phyloP scores from a whole-genome alignment of 2,797 vertebrate species.

The Sarcoramphus papa region DNA sequence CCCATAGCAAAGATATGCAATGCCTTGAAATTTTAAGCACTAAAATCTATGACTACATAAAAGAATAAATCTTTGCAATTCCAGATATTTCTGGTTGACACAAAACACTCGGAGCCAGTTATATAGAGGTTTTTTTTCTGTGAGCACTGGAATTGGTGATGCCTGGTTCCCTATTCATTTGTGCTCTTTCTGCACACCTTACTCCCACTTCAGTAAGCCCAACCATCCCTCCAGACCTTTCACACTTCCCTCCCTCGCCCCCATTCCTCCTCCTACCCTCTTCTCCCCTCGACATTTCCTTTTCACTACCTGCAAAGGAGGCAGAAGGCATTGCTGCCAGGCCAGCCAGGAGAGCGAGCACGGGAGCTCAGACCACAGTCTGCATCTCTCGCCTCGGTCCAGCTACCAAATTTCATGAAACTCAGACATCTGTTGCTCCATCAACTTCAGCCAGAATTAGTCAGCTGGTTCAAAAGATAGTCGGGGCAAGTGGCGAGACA shows the following conservation, averaged over 20 bases:
- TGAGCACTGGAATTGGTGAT: neutral
- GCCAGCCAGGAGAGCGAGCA: neutral
- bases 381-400: neutral
- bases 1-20: slow-evolving; percentile 68
- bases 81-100: neutral
- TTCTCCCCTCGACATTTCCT: neutral
- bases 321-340: neutral
- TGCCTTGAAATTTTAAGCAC: slow-evolving; percentile 57
- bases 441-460: neutral
- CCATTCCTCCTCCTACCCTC: neutral
- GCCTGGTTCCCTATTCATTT: neutral
- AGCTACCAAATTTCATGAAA: neutral
- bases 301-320: neutral
- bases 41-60: neutral
- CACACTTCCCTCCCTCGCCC: neutral
- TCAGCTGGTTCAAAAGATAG: neutral
- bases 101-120: neutral
- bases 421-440: neutral
- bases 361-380: neutral
- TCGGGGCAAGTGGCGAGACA: neutral
- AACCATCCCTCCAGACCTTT: neutral
- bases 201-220: neutral
- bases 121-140: neutral
- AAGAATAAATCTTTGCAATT: neutral
- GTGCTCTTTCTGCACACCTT: neutral